These are phyloP conservation scores for Orgyia antiqua DNA, from an alignment of 2,888 invertebrate genomes.

Conservation along the genomic window DNA sequence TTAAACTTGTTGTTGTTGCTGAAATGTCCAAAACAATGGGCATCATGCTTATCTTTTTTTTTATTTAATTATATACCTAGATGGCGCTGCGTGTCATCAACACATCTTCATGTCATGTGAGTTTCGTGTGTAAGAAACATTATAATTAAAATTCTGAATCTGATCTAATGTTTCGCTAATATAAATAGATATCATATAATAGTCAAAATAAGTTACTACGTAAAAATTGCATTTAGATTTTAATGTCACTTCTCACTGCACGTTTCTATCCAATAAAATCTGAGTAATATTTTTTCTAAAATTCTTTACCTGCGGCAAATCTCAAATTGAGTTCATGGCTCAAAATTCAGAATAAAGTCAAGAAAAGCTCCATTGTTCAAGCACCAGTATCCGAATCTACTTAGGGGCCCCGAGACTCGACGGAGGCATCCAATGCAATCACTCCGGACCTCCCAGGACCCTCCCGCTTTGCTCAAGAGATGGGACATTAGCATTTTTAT, in stretches of 20 bases:
- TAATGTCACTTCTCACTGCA: conserved; percentile 4
- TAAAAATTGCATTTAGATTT: too few relatives aligned
- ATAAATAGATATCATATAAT: too few relatives aligned
- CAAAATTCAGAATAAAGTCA: conserved; percentile 34
- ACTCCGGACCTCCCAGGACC: conserved; percentile 39
- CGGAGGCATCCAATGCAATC: conserved; percentile 59
- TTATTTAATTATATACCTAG: too few relatives aligned
- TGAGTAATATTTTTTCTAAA: conserved; percentile 10
- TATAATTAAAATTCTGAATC: too few relatives aligned
- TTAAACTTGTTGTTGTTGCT: conserved; percentile 2
- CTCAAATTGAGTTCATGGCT: conserved; percentile 22
- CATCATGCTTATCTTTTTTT: too few relatives aligned
- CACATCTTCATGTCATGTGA: too few relatives aligned
- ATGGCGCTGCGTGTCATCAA: too few relatives aligned
- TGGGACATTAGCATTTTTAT: conserved; percentile 69
- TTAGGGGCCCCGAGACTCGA: conserved; percentile 34
- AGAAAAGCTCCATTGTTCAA: conserved; percentile 39
- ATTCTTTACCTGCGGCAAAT: conserved; percentile 19
- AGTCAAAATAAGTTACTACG: too few relatives aligned
- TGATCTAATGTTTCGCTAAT: too few relatives aligned
- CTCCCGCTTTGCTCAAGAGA: conserved; percentile 33
- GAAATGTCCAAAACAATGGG: too few relatives aligned
- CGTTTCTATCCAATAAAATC: conserved; percentile 10
- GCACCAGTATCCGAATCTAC: conserved; percentile 39
- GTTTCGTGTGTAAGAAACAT: too few relatives aligned